phyloP scores from a whole-genome alignment of 1,140 invertebrate genomes.

The Steinernema khuongi region DNA sequence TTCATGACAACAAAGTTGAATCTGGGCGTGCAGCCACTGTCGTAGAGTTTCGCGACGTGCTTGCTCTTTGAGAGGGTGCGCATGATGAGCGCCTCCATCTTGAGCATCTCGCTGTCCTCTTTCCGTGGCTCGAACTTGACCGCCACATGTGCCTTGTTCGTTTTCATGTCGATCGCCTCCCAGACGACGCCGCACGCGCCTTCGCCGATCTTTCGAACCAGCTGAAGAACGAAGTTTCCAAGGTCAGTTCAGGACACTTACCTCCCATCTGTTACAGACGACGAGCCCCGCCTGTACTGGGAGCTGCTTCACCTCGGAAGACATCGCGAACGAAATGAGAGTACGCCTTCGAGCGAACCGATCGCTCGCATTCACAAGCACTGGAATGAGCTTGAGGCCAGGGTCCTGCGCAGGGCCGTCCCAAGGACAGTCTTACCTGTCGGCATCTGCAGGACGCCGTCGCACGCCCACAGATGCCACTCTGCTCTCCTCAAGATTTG shows the following conservation, averaged over 20 bases:
- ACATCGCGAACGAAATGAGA: too few species aligned
- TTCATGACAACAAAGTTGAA: conserved; percentile 17
- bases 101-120: conserved; percentile 3
- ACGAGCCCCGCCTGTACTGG: not conserved
- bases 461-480: too few species aligned
- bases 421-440: too few species aligned
- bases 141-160: not conserved
- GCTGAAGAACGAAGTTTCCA: not conserved
- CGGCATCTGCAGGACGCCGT: too few species aligned
- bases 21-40: not conserved
- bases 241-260: not conserved
- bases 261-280: not conserved
- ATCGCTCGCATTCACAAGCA: not conserved
- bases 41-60: not conserved
- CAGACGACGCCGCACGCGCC: conserved; percentile 10
- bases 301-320: not conserved
- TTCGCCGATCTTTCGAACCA: conserved; percentile 7
- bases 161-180: not conserved
- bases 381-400: not conserved
- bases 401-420: too few species aligned
- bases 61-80: not conserved
- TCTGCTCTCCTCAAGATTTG: too few species aligned
- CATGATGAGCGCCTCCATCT: conserved; percentile 12
- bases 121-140: not conserved
- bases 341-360: too few species aligned